These are phyloP conservation scores for Scylla paramamosain DNA, from an alignment of 1,140 invertebrate species.

Conservation along the genomic window DNA sequence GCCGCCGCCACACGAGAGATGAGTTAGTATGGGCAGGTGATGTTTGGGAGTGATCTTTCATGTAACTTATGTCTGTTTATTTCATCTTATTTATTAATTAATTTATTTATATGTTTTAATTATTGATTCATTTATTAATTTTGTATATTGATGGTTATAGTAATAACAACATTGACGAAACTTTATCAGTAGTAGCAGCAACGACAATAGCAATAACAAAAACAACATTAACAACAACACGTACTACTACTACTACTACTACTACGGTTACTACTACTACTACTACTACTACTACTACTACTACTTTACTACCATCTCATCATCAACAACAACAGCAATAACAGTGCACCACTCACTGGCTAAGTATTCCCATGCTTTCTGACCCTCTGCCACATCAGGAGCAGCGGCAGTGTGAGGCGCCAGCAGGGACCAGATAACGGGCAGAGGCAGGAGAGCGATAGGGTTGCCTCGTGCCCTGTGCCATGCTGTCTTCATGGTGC, in stretches of 20 bases:
- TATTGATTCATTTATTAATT: not conserved
- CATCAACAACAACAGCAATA: too few species aligned
- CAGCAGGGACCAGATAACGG: not conserved
- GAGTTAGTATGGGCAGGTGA: not conserved
- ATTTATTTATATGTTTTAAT: not conserved
- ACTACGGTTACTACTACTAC: too few species aligned
- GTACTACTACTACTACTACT: too few species aligned
- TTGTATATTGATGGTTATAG: not conserved
- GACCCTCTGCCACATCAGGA: slow-evolving; percentile 36
- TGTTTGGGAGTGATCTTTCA: not conserved
- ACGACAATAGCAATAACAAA: not conserved
- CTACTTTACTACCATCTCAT: too few species aligned
- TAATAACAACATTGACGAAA: too few species aligned
- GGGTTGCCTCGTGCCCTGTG: not conserved
- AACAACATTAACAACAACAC: not conserved
- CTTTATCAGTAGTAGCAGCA: not conserved
- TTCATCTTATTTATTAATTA: not conserved
- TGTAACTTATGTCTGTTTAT: not conserved
- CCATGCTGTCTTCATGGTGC: not conserved
- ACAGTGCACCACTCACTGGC: slow-evolving; percentile 35
- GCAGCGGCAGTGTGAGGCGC: not conserved
- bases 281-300: too few species aligned
- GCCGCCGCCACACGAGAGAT: not conserved
- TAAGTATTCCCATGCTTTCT: slow-evolving; percentile 49
- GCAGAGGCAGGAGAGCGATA: not conserved